These are phyloP conservation scores for Piscicola geometra DNA, from an alignment of 2,888 invertebrate species.

Conservation along the genomic window DNA sequence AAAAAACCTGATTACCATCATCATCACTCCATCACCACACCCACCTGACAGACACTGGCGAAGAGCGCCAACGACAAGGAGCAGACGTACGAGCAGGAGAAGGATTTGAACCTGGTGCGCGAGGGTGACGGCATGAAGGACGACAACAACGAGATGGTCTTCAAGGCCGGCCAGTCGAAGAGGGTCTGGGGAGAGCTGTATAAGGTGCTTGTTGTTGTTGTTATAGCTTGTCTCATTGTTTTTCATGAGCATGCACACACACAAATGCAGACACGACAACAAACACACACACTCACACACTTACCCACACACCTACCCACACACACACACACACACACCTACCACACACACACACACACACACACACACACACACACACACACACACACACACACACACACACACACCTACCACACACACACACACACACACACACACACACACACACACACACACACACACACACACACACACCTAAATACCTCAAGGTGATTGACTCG, in stretches of 20 bases:
- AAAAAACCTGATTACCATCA: background rate
- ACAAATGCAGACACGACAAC: background rate
- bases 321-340: no score
- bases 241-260: background rate
- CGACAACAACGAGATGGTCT: constrained; percentile 79
- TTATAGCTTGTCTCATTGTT: no score
- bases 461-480: no score
- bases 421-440: no score
- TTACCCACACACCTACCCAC: no score
- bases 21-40: background rate
- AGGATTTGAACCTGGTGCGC: constrained; percentile 75
- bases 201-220: constrained; percentile 82
- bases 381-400: no score
- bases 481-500: constrained; percentile 82
- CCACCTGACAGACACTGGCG: constrained; percentile 30
- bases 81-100: constrained; percentile 48
- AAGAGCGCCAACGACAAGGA: constrained; percentile 22
- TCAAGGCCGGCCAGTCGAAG: constrained; percentile 73
- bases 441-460: no score
- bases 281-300: no score
- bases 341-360: no score
- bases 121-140: constrained; percentile 72
- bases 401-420: no score
- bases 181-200: constrained; percentile 98
- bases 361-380: no score